Evolutionary conservation across 2,113 vertebrate species (phyloP).

Genomic region (Abramis brama): DNA sequence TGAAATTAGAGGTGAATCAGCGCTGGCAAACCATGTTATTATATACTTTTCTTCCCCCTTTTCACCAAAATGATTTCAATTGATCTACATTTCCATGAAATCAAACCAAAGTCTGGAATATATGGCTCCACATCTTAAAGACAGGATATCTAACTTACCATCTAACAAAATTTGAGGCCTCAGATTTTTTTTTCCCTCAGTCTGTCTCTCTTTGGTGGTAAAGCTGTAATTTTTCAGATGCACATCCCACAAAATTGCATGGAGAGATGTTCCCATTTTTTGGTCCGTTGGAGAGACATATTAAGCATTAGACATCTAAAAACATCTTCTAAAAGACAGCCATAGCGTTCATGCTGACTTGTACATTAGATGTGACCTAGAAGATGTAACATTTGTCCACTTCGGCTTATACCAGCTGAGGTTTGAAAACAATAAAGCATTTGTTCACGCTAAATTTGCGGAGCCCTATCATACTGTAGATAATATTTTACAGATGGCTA

Average conservation of each 20-base stretch:
- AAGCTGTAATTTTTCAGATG: conserved; percentile 45
- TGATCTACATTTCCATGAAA: conserved; percentile 75
- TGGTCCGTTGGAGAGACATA: conserved; percentile 36
- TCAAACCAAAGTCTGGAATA: conserved; percentile 66
- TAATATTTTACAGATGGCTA: conserved; percentile 29
- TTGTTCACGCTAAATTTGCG: not conserved
- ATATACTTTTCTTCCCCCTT: conserved; percentile 65
- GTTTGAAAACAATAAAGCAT: conserved; percentile 16
- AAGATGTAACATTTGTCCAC: not conserved
- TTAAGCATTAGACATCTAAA: conserved; percentile 39
- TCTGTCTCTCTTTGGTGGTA: conserved; percentile 45
- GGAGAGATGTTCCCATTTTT: conserved; percentile 48
- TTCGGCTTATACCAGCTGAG: not conserved
- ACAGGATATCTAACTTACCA: conserved; percentile 60
- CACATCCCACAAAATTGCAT: conserved; percentile 44
- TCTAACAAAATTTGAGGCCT: conserved; percentile 48
- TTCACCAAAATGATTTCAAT: conserved; percentile 71
- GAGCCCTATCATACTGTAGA: not conserved
- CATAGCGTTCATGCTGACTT: not conserved
- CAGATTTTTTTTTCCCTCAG: conserved; percentile 35
- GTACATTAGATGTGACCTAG: not conserved
- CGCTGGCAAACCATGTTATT: conserved; percentile 70
- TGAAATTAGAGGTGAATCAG: conserved; percentile 79
- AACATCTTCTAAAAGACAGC: not conserved
- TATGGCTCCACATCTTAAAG: conserved; percentile 55